Percentiles rank a stretch among this genome's conserved stretches.
These are phyloP conservation scores for Epinotia demarniana DNA, from an alignment of 2,888 invertebrate genomes.

Conservation along the genomic window DNA sequence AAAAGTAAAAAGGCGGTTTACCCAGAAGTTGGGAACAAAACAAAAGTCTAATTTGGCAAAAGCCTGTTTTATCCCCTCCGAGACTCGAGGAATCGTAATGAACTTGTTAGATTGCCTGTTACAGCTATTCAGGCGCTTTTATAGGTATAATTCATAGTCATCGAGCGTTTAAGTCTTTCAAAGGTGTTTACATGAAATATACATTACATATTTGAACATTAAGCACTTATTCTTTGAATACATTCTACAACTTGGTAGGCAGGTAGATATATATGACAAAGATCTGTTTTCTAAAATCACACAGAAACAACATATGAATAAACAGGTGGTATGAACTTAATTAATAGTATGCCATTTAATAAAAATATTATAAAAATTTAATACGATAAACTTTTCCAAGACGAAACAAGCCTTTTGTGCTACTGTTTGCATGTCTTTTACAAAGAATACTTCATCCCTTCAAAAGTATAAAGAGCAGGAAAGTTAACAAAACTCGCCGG, in stretches of 20 bases:
- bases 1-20: constrained; percentile 3
- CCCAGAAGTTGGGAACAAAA: constrained; percentile 20
- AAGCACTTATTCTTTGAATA: no score
- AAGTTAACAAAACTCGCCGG: constrained; percentile 17
- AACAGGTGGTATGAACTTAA: background rate
- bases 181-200: no score
- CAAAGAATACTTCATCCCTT: background rate
- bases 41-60: constrained; percentile 33
- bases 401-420: background rate
- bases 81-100: constrained; percentile 27
- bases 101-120: constrained; percentile 20
- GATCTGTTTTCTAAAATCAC: no score
- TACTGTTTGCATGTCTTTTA: background rate
- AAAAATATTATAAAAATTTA: background rate
- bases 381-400: background rate
- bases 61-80: constrained; percentile 31
- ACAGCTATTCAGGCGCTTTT: constrained; percentile 17
- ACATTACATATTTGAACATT: no score
- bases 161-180: no score
- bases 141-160: background rate
- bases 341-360: background rate
- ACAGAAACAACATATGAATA: no score
- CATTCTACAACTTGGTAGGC: no score
- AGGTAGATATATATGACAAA: no score
- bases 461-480: constrained; percentile 7